phyloP scores from a whole-genome alignment of 2,797 vertebrate genomes.

The Mastacembelus armatus region DNA sequence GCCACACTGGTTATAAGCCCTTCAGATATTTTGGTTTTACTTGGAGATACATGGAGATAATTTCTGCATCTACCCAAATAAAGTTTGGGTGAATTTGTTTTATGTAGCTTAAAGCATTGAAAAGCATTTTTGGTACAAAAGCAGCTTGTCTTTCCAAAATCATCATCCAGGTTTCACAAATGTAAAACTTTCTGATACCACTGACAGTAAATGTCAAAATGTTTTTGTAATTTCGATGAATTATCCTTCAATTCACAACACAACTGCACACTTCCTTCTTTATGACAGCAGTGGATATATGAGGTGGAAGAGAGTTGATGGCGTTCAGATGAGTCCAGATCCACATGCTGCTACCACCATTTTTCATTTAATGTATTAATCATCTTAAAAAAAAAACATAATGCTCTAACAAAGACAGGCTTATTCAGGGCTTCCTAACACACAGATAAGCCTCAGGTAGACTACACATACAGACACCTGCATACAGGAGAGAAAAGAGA shows the following conservation, averaged over 20 bases:
- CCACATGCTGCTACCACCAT: conserved; percentile 50
- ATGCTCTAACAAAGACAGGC: conserved; percentile 70
- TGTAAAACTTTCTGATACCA: not conserved
- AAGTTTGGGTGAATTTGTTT: not conserved
- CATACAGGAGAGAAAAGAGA: conserved; percentile 44
- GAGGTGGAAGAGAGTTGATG: conserved; percentile 21
- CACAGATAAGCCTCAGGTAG: conserved; percentile 69
- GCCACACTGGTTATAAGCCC: too few species aligned
- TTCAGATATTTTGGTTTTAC: not conserved
- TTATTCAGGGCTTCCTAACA: conserved; percentile 73
- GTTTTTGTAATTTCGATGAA: conserved; percentile 14
- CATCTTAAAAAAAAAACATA: conserved; percentile 59
- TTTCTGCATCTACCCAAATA: not conserved
- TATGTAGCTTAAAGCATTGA: not conserved
- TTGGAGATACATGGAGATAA: not conserved
- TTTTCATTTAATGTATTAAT: conserved; percentile 71
- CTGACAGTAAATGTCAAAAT: not conserved
- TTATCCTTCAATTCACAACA: conserved; percentile 36
- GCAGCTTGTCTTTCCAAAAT: not conserved
- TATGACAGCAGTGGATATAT: conserved; percentile 19
- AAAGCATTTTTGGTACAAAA: not conserved
- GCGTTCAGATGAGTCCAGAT: conserved; percentile 57
- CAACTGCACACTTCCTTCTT: conserved; percentile 1
- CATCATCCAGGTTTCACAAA: not conserved
- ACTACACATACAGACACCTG: conserved; percentile 44